These are phyloP conservation scores for Hermetia illucens DNA, from an alignment of 1,140 invertebrate species.

Conservation along the genomic window DNA sequence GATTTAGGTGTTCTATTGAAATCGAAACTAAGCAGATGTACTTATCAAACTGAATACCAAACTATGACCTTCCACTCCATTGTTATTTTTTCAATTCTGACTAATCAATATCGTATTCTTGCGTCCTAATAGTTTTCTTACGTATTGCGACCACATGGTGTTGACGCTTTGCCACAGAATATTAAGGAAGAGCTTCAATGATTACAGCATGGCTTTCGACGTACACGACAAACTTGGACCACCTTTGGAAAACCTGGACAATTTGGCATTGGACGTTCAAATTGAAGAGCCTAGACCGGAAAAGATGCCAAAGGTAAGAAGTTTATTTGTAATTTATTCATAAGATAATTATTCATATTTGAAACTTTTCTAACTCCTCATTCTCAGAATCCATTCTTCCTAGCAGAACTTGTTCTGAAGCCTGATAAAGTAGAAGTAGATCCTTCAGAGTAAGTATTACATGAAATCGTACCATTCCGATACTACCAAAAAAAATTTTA, in stretches of 20 bases:
- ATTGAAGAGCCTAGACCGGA: constrained; percentile 15
- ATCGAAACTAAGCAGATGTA: too few relatives aligned
- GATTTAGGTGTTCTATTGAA: too few relatives aligned
- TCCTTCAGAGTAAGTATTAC: constrained; percentile 21
- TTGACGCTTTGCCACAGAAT: constrained; percentile 19
- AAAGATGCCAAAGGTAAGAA: constrained; percentile 12
- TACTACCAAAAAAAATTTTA: constrained; percentile 16
- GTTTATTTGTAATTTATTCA: not conserved
- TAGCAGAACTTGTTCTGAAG: constrained; percentile 18
- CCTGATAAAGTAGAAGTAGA: constrained; percentile 29
- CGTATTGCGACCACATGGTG: constrained; percentile 19
- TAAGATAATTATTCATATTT: not conserved
- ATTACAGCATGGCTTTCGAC: constrained; percentile 14
- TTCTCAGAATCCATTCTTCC: constrained; percentile 20
- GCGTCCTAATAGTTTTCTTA: constrained; percentile 15
- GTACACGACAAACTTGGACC: constrained; percentile 17
- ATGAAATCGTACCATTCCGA: constrained; percentile 7
- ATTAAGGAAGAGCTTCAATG: constrained; percentile 16
- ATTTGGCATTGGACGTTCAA: constrained; percentile 10
- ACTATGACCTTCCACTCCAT: too few relatives aligned
- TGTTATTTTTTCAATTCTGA: too few relatives aligned
- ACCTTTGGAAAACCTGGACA: constrained; percentile 11
- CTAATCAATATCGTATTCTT: too few relatives aligned
- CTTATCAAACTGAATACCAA: too few relatives aligned
- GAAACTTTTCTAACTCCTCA: constrained; percentile 2